phyloP scores from a whole-genome alignment of 2,797 vertebrate genomes.

The Australoheros facetus region DNA sequence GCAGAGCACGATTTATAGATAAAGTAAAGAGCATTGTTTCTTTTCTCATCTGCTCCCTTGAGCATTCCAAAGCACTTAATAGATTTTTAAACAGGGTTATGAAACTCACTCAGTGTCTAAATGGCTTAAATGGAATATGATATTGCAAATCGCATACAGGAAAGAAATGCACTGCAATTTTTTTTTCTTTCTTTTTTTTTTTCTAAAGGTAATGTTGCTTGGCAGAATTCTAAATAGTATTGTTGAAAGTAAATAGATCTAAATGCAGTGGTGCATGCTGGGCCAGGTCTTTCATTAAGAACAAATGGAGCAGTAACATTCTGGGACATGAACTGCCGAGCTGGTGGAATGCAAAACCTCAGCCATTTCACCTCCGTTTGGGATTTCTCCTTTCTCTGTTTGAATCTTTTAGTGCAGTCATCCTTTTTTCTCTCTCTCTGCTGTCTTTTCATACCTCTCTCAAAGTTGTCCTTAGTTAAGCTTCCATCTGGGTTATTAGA shows the following conservation, averaged over 20 bases:
- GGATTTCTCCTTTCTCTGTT: constrained; percentile 52
- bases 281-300: constrained; percentile 64
- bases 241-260: constrained; percentile 59
- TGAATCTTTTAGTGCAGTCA: constrained; percentile 64
- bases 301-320: constrained; percentile 62
- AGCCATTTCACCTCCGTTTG: constrained; percentile 63
- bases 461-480: constrained; percentile 50
- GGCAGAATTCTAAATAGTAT: constrained; percentile 47
- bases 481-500: constrained; percentile 72
- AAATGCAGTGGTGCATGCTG: constrained; percentile 48
- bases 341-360: constrained; percentile 71
- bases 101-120: constrained; percentile 45
- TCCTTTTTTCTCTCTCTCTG: constrained; percentile 40
- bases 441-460: constrained; percentile 44
- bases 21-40: constrained; percentile 24
- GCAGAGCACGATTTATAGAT: constrained; percentile 7
- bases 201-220: constrained; percentile 17
- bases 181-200: neutral
- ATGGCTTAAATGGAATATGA: constrained; percentile 54
- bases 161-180: constrained; percentile 21
- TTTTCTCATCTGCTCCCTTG: constrained; percentile 25
- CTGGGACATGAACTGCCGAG: constrained; percentile 53
- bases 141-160: constrained; percentile 40
- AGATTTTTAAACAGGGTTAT: constrained; percentile 67
- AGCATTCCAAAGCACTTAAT: constrained; percentile 55